A percentile compares a stretch with the other conserved stretches of the same genome.
These are phyloP conservation scores for Xiphias gladius DNA, from an alignment of 2,113 vertebrate species.

Conservation along the genomic window DNA sequence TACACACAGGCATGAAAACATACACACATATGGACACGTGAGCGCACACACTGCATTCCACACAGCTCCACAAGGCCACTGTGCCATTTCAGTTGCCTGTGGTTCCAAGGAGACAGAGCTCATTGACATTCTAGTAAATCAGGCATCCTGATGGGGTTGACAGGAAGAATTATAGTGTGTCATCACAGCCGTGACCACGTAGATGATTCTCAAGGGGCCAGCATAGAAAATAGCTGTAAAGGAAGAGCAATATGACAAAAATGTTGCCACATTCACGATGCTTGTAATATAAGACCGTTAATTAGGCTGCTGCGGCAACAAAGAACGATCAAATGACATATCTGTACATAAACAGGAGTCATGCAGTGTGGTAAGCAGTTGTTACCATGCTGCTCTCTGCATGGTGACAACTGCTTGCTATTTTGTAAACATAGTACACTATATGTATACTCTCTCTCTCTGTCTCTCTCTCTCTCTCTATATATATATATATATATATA, in stretches of 20 bases:
- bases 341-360: conserved; percentile 3
- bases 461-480: no score
- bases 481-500: no score
- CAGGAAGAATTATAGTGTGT: conserved; percentile 77
- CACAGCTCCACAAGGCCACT: conserved; percentile 56
- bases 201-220: conserved; percentile 57
- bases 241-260: conserved; percentile 46
- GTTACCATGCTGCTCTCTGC: no score
- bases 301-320: conserved; percentile 39
- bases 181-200: conserved; percentile 55
- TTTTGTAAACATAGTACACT: conserved; percentile 17
- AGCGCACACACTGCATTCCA: conserved; percentile 20
- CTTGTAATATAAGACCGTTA: conserved; percentile 45
- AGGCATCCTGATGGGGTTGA: conserved; percentile 72
- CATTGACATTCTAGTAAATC: conserved; percentile 78
- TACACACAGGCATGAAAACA: conserved; percentile 24
- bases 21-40: conserved; percentile 6
- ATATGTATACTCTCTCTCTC: no score
- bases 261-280: conserved; percentile 16
- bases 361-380: background rate
- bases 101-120: conserved; percentile 77
- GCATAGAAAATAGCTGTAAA: conserved; percentile 49
- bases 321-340: conserved; percentile 14
- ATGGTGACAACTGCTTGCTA: no score
- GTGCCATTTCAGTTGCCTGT: conserved; percentile 57